A percentile compares a stretch with the other conserved stretches of the same genome.
Evolutionary conservation across 2,888 invertebrate species (phyloP).

Genomic region (Norana najaformis): DNA sequence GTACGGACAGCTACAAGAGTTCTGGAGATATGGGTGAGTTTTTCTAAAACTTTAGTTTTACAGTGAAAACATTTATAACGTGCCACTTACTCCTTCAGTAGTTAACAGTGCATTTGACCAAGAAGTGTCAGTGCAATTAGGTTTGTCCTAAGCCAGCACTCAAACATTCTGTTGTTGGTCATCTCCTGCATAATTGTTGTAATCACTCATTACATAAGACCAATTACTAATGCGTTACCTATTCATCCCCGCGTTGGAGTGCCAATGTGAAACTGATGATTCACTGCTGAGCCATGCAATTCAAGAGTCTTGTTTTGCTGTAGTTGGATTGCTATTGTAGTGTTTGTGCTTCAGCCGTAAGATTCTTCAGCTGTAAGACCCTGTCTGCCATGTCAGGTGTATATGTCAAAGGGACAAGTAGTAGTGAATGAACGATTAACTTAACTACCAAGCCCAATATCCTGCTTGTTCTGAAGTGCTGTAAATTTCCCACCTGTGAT

Average conservation of each 20-base stretch:
- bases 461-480: neutral
- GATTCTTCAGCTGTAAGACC: neutral
- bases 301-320: neutral
- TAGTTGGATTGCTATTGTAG: too few species aligned
- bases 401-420: neutral
- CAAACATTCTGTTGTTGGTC: neutral
- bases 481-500: too few species aligned
- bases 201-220: neutral
- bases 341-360: too few species aligned
- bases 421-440: neutral
- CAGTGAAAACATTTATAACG: neutral
- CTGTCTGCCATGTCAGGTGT: too few species aligned
- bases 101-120: neutral
- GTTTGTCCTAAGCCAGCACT: neutral
- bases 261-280: neutral
- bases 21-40: neutral
- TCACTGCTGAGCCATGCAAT: neutral
- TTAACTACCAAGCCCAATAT: neutral
- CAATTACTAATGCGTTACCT: too few species aligned
- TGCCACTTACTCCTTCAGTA: neutral
- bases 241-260: neutral
- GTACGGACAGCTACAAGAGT: slow-evolving; percentile 17
- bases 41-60: neutral
- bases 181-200: neutral
- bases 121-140: neutral